Percentiles rank a stretch among this genome's conserved stretches.
phyloP scores from a whole-genome alignment of 1,140 invertebrate species.

The Cepaea nemoralis region DNA sequence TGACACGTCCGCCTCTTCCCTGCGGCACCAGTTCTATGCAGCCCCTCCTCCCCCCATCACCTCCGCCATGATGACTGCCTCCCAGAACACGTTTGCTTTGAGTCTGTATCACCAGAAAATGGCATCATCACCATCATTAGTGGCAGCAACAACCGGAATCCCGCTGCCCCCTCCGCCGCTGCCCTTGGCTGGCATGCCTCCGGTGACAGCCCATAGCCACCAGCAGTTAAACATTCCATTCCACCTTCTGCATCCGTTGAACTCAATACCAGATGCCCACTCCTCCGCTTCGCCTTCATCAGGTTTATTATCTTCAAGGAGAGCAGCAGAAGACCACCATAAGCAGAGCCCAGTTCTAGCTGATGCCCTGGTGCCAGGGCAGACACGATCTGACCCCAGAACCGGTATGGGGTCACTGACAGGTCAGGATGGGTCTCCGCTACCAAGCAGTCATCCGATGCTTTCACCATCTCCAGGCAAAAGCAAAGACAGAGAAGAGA shows the following conservation, averaged over 20 bases:
- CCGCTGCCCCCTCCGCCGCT: slow-evolving; percentile 37
- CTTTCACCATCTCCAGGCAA: slow-evolving; percentile 54
- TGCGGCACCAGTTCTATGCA: slow-evolving; percentile 39
- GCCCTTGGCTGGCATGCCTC: slow-evolving; percentile 39
- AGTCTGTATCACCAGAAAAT: slow-evolving; percentile 37
- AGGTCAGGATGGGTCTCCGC: background rate
- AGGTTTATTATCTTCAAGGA: slow-evolving; percentile 14
- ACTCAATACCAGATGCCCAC: background rate
- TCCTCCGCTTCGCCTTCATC: background rate
- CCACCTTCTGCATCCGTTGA: slow-evolving; percentile 39
- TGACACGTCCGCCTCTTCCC: slow-evolving; percentile 33
- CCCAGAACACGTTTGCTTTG: slow-evolving; percentile 5
- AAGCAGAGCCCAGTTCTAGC: slow-evolving; percentile 12
- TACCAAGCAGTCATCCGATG: background rate
- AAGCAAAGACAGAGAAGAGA: slow-evolving; percentile 38
- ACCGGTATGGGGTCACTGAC: background rate
- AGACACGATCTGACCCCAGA: slow-evolving; percentile 1
- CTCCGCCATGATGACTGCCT: slow-evolving; percentile 29
- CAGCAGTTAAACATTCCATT: slow-evolving; percentile 36
- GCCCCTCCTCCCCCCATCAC: slow-evolving; percentile 34
- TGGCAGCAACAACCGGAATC: slow-evolving; percentile 7
- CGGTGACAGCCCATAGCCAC: slow-evolving; percentile 37
- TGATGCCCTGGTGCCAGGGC: slow-evolving; percentile 36
- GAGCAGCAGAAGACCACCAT: slow-evolving; percentile 28
- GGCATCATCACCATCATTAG: background rate